These are phyloP conservation scores for Cnemophilus loriae DNA, from an alignment of 2,113 vertebrate genomes.

Conservation along the genomic window DNA sequence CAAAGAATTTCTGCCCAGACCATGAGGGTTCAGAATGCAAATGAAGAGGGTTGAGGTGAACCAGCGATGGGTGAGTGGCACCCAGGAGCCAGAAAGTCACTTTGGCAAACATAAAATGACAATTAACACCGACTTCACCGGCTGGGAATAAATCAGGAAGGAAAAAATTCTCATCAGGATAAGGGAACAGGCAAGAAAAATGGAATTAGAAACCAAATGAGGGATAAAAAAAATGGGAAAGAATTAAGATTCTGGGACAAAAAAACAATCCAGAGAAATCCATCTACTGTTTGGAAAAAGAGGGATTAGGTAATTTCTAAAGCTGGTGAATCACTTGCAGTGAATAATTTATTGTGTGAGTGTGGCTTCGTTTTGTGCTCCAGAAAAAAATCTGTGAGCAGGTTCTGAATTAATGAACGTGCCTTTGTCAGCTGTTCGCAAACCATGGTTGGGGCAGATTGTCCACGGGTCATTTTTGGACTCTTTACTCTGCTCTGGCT, in stretches of 20 bases:
- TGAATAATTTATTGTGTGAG: slow-evolving; percentile 8
- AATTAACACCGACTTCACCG: background rate
- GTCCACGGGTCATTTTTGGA: background rate
- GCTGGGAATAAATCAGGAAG: background rate
- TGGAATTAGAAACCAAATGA: background rate
- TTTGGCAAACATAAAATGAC: background rate
- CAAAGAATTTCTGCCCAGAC: background rate
- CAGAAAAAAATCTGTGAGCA: background rate
- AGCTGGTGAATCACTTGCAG: slow-evolving; percentile 8
- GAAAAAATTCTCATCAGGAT: background rate
- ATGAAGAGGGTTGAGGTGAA: slow-evolving; percentile 27
- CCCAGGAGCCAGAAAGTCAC: background rate
- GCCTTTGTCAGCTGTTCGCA: background rate
- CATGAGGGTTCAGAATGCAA: background rate
- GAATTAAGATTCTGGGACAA: background rate
- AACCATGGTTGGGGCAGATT: background rate
- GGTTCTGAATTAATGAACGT: background rate
- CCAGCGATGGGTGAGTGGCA: background rate
- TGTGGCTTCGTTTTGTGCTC: background rate
- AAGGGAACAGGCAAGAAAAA: background rate
- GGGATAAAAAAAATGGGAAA: background rate
- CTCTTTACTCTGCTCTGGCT: background rate
- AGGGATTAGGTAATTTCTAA: background rate
- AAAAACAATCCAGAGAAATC: background rate
- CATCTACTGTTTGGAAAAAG: background rate